Conservation (phyloP, 2,113 vertebrate species). For the Mus musculus region GRCm39 chr16:95150001-95150500, state of each 20-base stretch:
- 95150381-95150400: not conserved
- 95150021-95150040: too few relatives aligned
- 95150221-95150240: fast-evolving
- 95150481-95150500: not conserved
- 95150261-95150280: fast-evolving
- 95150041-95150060: too few relatives aligned
- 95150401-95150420: not conserved
- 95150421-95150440: not conserved
- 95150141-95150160: not conserved
- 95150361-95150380: not conserved
- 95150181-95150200: not conserved
- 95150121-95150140: not conserved
- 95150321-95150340: not conserved
- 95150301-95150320: too few relatives aligned
- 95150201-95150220: not conserved
- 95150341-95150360: not conserved
- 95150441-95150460: not conserved
- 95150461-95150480: not conserved
- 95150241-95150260: not conserved
- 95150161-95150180: not conserved
- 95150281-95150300: not conserved
- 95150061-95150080: fast-evolving
- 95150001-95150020: not conserved
- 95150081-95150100: fast-evolving
- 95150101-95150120: not conserved